These are phyloP conservation scores for Pagetopsis macropterus DNA, from an alignment of 2,797 vertebrate species.

Conservation along the genomic window DNA sequence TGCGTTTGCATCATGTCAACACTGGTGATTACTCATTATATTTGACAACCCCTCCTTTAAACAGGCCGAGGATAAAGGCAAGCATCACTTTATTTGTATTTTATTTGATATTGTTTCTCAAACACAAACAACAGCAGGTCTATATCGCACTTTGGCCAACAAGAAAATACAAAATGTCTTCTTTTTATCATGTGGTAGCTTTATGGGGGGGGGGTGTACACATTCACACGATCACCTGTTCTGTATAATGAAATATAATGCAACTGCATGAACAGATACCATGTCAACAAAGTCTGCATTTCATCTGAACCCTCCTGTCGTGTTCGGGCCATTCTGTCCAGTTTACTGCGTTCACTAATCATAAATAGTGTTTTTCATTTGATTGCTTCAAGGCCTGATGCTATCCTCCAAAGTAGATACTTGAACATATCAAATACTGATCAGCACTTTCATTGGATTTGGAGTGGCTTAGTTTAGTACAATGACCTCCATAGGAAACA, in stretches of 20 bases:
- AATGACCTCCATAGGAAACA: too few relatives aligned
- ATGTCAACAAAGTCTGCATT: background rate
- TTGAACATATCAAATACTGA: too few relatives aligned
- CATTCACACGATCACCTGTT: conserved; percentile 36
- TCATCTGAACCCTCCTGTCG: background rate
- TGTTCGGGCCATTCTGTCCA: too few relatives aligned
- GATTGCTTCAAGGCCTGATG: too few relatives aligned
- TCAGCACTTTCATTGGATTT: too few relatives aligned
- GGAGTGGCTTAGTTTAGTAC: too few relatives aligned
- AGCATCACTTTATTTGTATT: conserved; percentile 67
- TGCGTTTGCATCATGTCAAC: conserved; percentile 59
- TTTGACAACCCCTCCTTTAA: conserved; percentile 65
- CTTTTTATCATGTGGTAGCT: conserved; percentile 27
- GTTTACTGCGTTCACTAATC: too few relatives aligned
- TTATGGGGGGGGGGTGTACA: background rate
- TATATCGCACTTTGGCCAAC: conserved; percentile 29
- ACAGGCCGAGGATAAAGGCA: conserved; percentile 68
- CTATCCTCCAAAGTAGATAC: too few relatives aligned
- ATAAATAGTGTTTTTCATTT: too few relatives aligned
- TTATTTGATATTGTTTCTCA: conserved; percentile 62
- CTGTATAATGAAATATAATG: conserved; percentile 7
- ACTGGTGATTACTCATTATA: conserved; percentile 53
- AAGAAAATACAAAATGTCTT: conserved; percentile 27
- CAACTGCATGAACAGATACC: conserved; percentile 8
- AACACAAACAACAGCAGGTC: conserved; percentile 77